phyloP scores from a whole-genome alignment of 2,113 vertebrate species.

The Nycticebus coucang region DNA sequence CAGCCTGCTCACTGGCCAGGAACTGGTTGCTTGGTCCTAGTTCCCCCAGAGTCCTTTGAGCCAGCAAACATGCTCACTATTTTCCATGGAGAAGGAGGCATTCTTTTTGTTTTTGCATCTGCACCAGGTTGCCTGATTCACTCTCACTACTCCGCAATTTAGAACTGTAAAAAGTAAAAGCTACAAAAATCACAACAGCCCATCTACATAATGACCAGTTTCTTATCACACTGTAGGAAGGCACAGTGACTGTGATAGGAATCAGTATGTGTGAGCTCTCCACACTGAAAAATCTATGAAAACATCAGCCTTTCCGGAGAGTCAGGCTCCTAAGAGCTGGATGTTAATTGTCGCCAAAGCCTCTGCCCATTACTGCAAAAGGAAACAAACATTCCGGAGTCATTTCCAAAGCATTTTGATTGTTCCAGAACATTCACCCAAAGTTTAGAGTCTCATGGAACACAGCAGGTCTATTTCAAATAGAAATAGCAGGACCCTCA shows the following conservation, averaged over 20 bases:
- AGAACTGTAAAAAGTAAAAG: background rate
- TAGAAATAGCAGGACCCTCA: background rate
- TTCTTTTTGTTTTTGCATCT: background rate
- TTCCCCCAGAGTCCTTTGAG: background rate
- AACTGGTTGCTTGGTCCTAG: background rate
- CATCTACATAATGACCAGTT: background rate
- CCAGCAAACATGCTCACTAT: background rate
- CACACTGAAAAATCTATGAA: conserved; percentile 24
- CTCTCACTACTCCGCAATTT: background rate
- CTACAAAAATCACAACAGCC: background rate
- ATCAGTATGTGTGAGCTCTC: conserved; percentile 1
- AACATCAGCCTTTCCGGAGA: conserved; percentile 70
- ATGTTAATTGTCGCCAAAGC: conserved; percentile 63
- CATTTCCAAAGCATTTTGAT: background rate
- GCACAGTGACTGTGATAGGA: background rate
- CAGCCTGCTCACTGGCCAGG: background rate
- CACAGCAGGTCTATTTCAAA: background rate
- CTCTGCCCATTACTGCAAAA: conserved; percentile 66
- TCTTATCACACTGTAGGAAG: conserved; percentile 10
- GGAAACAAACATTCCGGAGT: conserved; percentile 64
- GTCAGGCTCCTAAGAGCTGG: conserved; percentile 58
- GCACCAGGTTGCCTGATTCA: background rate
- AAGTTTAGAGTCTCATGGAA: background rate
- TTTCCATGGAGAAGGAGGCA: background rate
- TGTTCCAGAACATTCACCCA: background rate